phyloP scores from a whole-genome alignment of 2,113 vertebrate genomes.

The Zosterops japonicus region DNA sequence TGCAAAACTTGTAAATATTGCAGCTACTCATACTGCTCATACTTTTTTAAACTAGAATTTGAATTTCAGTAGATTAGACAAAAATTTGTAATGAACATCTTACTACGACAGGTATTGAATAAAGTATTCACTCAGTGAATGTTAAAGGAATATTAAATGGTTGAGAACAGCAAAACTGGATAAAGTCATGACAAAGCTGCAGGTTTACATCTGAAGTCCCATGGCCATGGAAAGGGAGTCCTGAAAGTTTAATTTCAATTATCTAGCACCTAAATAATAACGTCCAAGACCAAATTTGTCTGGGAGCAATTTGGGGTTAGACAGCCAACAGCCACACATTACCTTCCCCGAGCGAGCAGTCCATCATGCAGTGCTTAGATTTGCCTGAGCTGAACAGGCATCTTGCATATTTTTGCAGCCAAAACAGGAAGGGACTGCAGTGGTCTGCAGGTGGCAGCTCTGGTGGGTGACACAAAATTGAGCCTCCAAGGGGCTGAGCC shows the following conservation, averaged over 20 bases:
- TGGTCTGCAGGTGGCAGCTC: conserved; percentile 6
- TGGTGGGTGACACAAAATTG: background rate
- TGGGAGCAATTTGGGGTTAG: background rate
- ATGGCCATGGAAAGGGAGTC: background rate
- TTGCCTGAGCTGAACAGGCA: background rate
- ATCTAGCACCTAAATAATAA: conserved; percentile 13
- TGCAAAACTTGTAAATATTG: background rate
- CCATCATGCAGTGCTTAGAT: background rate
- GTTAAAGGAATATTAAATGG: background rate
- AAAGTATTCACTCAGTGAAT: background rate
- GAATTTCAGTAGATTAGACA: background rate
- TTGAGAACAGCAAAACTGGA: background rate
- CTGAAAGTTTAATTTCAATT: background rate
- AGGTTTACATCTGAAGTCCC: background rate
- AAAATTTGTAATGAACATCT: background rate
- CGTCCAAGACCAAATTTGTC: background rate
- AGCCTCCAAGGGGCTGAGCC: background rate
- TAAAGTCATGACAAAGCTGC: background rate
- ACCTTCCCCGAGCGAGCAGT: background rate
- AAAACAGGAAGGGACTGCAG: accelerated
- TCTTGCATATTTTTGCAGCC: background rate
- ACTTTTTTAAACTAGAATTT: background rate
- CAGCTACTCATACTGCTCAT: background rate
- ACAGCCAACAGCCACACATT: background rate
- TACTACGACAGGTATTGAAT: background rate